Evolutionary conservation across 2,797 vertebrate genomes (phyloP), one percentile per base, ranked within the genome.

Genomic region (Staurois parvus): DNA sequence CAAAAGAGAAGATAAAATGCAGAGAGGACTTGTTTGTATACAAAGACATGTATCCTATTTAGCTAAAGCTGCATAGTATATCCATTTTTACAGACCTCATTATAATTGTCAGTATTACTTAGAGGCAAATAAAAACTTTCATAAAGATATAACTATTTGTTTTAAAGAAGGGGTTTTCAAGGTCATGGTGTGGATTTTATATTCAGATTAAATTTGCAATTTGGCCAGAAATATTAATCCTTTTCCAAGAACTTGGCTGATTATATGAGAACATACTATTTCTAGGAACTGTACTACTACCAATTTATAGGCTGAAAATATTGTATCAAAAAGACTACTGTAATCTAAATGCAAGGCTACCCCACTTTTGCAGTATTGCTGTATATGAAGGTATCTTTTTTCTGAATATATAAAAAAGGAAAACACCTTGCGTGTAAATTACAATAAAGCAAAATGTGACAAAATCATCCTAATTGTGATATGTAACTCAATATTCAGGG

Each of bases 231-330:
- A 67, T 78, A 67, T 12, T 78, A 78, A 78, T 78, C 34, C n/a
- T 78, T 78, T 78, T 78, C 76, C 26, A 5, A 78, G 76, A 78
- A 78, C 26, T 26, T 37, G 26, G 8, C n/a, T 77, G 28, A 77
- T 42, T 17, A 66, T 29, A 42, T 67, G 62, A 5, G 8, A 11
- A 45, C 37, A 78, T 10, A 64, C 24, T 45, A 67, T 42, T 78
- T 78, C 76, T 78, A 67, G 34, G 62, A 78, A 67, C 34, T 40
- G 37, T 59, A 59, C 69, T 24, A 24, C 21, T 37, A 13, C 15
- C 11, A n/a, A 40, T 72, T 29, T 32, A 32, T 34, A 30, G 48
- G 30, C 24, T 15, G 3, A 40, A 40, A 26, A 40, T 19, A 21
- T 19, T 40, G 37, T 26, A 72, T 37, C 11, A n/a, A 72, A 40